Conservation (phyloP, 1,140 invertebrate genomes). For the Drosophila mauritiana region DNA sequence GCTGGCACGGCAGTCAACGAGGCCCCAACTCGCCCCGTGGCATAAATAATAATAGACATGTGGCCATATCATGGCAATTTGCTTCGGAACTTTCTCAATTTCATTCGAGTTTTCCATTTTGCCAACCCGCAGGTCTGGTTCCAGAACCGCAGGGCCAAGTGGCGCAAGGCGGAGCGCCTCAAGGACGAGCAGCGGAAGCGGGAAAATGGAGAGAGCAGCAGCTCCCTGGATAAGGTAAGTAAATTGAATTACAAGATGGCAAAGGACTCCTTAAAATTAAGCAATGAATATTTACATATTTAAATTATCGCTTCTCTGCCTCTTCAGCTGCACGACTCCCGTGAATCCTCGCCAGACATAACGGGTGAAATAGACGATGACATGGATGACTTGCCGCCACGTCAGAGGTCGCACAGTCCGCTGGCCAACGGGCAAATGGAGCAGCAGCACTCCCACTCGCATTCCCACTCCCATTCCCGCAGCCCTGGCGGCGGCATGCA, state of each 20-base stretch:
- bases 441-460: slow-evolving; percentile 44
- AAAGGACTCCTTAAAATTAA: background rate
- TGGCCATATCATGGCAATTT: slow-evolving; percentile 64
- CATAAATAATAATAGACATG: slow-evolving; percentile 63
- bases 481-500: slow-evolving; percentile 68
- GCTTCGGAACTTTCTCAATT: slow-evolving; percentile 59
- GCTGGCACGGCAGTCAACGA: slow-evolving; percentile 51
- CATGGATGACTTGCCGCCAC: slow-evolving; percentile 68
- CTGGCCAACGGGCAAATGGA: slow-evolving; percentile 64
- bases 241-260: background rate
- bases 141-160: slow-evolving; percentile 96
- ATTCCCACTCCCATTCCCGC: slow-evolving; percentile 51
- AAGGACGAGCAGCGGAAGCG: slow-evolving; percentile 95
- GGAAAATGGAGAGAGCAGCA: slow-evolving; percentile 88
- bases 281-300: too few species aligned
- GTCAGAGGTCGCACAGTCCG: slow-evolving; percentile 76
- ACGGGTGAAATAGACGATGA: slow-evolving; percentile 84
- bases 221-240: slow-evolving; percentile 85
- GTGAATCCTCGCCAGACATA: slow-evolving; percentile 84
- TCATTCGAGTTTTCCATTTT: slow-evolving; percentile 6
- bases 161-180: slow-evolving; percentile 95
- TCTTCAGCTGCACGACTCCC: slow-evolving; percentile 73
- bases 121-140: slow-evolving; percentile 92
- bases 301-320: background rate
- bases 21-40: slow-evolving; percentile 30